phyloP scores from a whole-genome alignment of 1,140 invertebrate species.

The Gonatopus flavifemur region DNA sequence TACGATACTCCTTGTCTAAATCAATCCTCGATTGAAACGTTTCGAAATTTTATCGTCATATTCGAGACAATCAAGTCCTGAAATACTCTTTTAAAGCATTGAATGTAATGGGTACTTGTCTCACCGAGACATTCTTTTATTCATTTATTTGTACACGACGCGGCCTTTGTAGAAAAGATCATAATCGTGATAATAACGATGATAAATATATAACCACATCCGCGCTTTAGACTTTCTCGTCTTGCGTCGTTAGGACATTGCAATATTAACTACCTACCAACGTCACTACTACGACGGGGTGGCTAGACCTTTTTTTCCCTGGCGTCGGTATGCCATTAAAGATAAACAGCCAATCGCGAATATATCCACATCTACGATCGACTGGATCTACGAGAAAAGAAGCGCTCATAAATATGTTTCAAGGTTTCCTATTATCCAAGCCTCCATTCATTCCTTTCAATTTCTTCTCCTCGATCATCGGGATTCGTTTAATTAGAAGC shows the following conservation, averaged over 20 bases:
- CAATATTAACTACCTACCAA: not conserved
- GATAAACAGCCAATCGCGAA: slow-evolving; percentile 15
- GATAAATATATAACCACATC: too few relatives aligned
- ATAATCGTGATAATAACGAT: not conserved
- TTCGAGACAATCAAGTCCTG: too few relatives aligned
- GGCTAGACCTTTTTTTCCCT: not conserved
- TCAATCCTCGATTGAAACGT: too few relatives aligned
- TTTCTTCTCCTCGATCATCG: not conserved
- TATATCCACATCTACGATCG: slow-evolving; percentile 1
- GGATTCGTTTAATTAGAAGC: slow-evolving; percentile 12
- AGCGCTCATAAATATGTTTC: slow-evolving; percentile 14
- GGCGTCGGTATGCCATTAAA: slow-evolving; percentile 5
- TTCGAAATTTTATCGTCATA: too few relatives aligned
- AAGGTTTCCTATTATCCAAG: not conserved
- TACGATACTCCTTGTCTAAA: not conserved
- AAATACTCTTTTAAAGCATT: not conserved
- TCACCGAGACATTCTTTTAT: not conserved
- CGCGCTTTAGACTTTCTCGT: slow-evolving; percentile 1
- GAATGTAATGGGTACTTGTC: not conserved
- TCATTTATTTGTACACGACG: not conserved
- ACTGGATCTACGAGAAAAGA: slow-evolving; percentile 1
- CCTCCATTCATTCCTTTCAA: not conserved
- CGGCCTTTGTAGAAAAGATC: not conserved
- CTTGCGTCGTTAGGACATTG: not conserved
- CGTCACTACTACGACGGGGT: not conserved